Evolutionary conservation across 2,113 vertebrate species (phyloP), one percentile per base, ranked within the genome.

Genomic region (Puffinus mauretanicus): DNA sequence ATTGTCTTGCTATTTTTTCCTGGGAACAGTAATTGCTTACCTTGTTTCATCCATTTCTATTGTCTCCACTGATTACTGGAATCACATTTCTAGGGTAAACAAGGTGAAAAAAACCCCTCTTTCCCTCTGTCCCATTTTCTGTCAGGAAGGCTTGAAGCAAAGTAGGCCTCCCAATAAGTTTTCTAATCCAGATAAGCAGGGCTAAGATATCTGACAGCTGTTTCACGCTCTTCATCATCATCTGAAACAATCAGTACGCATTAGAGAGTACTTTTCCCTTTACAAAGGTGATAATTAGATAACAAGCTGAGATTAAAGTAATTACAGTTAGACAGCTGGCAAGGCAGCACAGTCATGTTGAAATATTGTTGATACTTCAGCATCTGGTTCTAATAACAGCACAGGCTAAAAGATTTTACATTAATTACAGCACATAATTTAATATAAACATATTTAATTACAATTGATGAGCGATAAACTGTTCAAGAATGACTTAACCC

Each of bases 271-370:
- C 98, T 98, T 98, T 98, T 98, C 98, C 98, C 98, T 98, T 98
- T 98, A 98, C 98, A 98, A 98, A 99, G 98, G 98, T 99, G 98
- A 99, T 99, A 98, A 99, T 99, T 99, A 98, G 98, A 98, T 99
- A 98, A 98, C 98, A 98, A 99, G 98, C 98, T 98, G 98, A 98
- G 98, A 98, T 99, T 99, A 98, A 98, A 98, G 98, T 98, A 98
- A 98, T 98, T 98, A 98, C 97, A 98, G 98, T 98, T 97, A 98
- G 98, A 98, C 98, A 99, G 98, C 98, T 98, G 98, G 98, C 95
- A 94, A 98, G 97, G 97, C 98, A 98, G 98, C 97, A 98, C 98
- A 97, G 98, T 98, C 98, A 98, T 97, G 98, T 98, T 98, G 98
- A 98, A 98, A 98, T 98, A 98, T 97, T 98, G 98, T 98, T 98